Evolutionary conservation across 2,797 vertebrate genomes (phyloP).

Genomic region (Hydrocynus forskahlii): DNA sequence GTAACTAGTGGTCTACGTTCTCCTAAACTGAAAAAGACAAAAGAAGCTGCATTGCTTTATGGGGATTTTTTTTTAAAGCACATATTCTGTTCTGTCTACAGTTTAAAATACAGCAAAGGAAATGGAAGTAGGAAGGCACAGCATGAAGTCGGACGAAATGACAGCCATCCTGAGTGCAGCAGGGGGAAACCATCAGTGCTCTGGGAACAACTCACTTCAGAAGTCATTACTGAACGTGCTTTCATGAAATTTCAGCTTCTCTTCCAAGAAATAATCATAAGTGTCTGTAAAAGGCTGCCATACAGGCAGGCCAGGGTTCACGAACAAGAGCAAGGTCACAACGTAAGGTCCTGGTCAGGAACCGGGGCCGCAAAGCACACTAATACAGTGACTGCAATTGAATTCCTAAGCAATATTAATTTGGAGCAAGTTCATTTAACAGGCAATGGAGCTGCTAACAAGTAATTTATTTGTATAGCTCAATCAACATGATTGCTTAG

Average conservation of each 20-base stretch:
- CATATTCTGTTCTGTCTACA: neutral
- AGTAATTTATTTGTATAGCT: slow-evolving; percentile 62
- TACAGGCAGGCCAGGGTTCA: neutral
- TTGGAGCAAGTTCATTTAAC: slow-evolving; percentile 63
- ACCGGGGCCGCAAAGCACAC: neutral
- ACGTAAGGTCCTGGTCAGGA: slow-evolving; percentile 15
- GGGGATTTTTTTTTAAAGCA: neutral
- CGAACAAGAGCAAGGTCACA: neutral
- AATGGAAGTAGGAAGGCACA: slow-evolving; percentile 23
- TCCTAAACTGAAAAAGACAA: neutral
- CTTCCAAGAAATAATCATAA: slow-evolving; percentile 36
- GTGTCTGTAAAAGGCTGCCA: neutral
- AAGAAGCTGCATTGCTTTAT: slow-evolving; percentile 10
- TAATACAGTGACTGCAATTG: slow-evolving; percentile 22
- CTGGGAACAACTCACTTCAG: slow-evolving; percentile 23
- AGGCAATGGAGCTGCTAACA: slow-evolving; percentile 64
- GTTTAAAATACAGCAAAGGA: slow-evolving; percentile 16
- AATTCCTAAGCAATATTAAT: slow-evolving; percentile 58
- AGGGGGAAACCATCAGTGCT: slow-evolving; percentile 47
- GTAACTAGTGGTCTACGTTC: neutral
- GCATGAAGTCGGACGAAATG: slow-evolving; percentile 38
- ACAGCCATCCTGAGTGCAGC: slow-evolving; percentile 51
- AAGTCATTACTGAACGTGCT: slow-evolving; percentile 43
- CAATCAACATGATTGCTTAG: slow-evolving; percentile 56
- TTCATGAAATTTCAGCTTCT: slow-evolving; percentile 11